Conservation (phyloP, 2,888 invertebrate genomes). For the Cotesia congregata region DNA sequence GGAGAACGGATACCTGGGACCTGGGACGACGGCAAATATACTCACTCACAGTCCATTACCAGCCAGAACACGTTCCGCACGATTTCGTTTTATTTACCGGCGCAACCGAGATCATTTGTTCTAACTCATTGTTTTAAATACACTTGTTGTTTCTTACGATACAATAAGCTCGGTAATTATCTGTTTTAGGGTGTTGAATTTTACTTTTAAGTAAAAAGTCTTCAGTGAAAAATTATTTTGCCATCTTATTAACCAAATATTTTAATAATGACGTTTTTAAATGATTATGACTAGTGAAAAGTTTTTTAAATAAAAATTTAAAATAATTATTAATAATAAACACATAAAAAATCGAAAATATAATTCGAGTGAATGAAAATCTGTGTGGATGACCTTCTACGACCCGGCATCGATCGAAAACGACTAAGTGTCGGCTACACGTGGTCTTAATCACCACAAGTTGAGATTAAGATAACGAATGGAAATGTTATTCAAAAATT, state of each 20-base stretch:
- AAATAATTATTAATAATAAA: slow-evolving; percentile 5
- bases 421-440: slow-evolving; percentile 50
- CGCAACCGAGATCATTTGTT: slow-evolving; percentile 44
- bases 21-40: slow-evolving; percentile 36
- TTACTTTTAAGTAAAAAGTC: too few species aligned
- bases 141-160: not conserved
- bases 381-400: slow-evolving; percentile 43
- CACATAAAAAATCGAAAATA: not conserved
- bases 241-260: not conserved
- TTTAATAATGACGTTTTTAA: slow-evolving; percentile 22
- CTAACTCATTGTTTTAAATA: slow-evolving; percentile 25
- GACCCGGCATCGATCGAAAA: slow-evolving; percentile 44
- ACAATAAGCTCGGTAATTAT: too few species aligned
- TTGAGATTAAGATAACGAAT: slow-evolving; percentile 44
- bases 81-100: slow-evolving; percentile 42
- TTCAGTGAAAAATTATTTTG: too few species aligned
- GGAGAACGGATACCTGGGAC: slow-evolving; percentile 37
- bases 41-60: slow-evolving; percentile 40
- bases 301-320: not conserved
- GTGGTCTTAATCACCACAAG: slow-evolving; percentile 47
- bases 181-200: too few species aligned
- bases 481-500: slow-evolving; percentile 56
- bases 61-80: slow-evolving; percentile 47
- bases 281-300: slow-evolving; percentile 7
- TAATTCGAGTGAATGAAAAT: slow-evolving; percentile 40